Conservation (phyloP, 2,797 vertebrate genomes). For the Thamnophis elegans region DNA sequence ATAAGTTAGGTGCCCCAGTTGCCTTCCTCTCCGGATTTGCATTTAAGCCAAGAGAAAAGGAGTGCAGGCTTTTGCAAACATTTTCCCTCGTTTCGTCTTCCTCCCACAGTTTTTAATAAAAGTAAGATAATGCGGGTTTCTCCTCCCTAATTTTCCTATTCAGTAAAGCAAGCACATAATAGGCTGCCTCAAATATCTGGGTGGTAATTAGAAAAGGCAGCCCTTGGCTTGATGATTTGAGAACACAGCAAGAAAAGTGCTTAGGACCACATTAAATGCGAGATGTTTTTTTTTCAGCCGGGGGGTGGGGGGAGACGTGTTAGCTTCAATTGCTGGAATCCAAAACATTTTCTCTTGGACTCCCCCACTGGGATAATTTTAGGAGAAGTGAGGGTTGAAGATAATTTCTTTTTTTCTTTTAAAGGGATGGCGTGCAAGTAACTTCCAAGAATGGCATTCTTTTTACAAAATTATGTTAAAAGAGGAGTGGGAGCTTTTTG, state of each 20-base stretch:
- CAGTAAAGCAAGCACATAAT: background rate
- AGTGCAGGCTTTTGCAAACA: background rate
- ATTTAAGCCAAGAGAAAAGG: background rate
- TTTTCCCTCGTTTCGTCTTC: background rate
- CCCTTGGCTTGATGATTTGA: too few species aligned
- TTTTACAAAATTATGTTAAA: background rate
- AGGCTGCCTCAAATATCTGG: background rate
- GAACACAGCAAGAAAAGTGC: background rate
- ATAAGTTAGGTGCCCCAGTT: background rate
- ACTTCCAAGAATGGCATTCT: background rate
- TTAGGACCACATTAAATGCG: background rate
- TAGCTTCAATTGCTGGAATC: background rate
- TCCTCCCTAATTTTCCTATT: background rate
- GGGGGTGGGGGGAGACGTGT: background rate
- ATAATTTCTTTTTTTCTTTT: background rate
- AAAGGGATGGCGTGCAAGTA: background rate
- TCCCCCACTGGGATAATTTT: background rate
- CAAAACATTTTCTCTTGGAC: background rate
- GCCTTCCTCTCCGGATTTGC: too few species aligned
- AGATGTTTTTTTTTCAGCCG: background rate
- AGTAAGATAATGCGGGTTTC: background rate
- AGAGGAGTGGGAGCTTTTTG: background rate
- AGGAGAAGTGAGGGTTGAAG: background rate
- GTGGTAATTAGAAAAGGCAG: background rate
- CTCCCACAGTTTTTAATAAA: background rate